phyloP scores from a whole-genome alignment of 2,113 vertebrate species.

The Hydrolagus affinis region DNA sequence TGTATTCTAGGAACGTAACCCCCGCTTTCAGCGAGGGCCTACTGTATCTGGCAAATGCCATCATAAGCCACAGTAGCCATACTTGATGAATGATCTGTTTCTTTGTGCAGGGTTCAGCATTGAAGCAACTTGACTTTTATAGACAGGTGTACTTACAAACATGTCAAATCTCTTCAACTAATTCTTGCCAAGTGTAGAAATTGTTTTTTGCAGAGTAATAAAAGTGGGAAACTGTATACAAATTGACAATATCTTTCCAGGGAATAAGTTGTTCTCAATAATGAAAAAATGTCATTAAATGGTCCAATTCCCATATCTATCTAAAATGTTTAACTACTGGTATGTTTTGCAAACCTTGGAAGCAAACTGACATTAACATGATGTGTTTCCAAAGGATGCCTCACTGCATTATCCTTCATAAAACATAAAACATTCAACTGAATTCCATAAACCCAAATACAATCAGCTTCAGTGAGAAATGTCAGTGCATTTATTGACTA shows the following conservation, averaged over 20 bases:
- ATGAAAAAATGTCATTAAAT: background rate
- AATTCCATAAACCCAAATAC: background rate
- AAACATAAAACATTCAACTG: background rate
- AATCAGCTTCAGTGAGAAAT: background rate
- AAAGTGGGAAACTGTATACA: slow-evolving; percentile 1
- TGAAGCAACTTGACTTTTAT: too few relatives aligned
- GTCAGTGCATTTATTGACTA: background rate
- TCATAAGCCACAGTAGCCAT: too few relatives aligned
- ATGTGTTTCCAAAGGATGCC: background rate
- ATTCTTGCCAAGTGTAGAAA: too few relatives aligned
- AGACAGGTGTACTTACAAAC: too few relatives aligned
- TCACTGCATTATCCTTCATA: background rate
- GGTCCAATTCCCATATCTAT: background rate
- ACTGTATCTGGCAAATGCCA: background rate
- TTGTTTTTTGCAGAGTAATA: too few relatives aligned
- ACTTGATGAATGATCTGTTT: background rate
- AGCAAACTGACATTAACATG: background rate
- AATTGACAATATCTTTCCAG: background rate
- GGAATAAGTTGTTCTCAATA: background rate
- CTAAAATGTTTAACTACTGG: background rate
- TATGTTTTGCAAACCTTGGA: too few relatives aligned
- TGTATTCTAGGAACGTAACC: too few relatives aligned
- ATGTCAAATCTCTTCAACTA: too few relatives aligned
- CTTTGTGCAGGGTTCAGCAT: background rate
- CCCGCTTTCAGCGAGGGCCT: too few relatives aligned